Base-by-base conservation (phyloP, 2,797 vertebrate species). In the Phrynocephalus vlangalii region DNA sequence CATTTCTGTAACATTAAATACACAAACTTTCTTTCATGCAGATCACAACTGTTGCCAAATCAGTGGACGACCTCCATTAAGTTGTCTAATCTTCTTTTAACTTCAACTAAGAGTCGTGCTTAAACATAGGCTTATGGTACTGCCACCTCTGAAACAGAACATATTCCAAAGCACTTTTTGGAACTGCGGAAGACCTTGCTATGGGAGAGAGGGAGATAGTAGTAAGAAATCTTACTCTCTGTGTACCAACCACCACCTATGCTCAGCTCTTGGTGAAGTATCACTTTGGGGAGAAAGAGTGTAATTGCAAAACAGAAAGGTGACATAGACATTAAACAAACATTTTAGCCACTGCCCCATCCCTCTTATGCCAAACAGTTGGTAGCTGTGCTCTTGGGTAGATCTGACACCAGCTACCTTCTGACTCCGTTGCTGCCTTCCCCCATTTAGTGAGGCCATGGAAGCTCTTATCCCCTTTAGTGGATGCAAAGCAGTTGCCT, bases 1-100 rank as follows among this genome's bases (percentile, higher is more conserved):
- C 0, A 52, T 11, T 63, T 85, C 60, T 0, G 0, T 66, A 75
- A 67, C 91, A 84, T 56, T 26, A 38, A 76, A 52, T 63, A 30
- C 66, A 75, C 78, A 38, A n/a, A 30, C 28, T 5, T 33, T 13
- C 16, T 30, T 11, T 87, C 75, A 38, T 33, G 18, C 16, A 48
- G 38, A 76, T 76, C 44, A 24, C 22, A 76, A 18, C 22, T 26
- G 44, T 76, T 76, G 10, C 33, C 44, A 63, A 15, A 63, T 63
- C 60, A 63, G 60, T 63, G 60, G 60, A 63, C 60, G 16, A 63
- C 60, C n/a, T 33, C 5, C 71, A 56, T 83, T 10, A 52, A 16
- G 48, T 83, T 52, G n/a, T 30, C 67, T 56, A 56, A 56, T 83
- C 10, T 7, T 20, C 3, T 24, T 48, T 52, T 28, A 56, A 56